These are phyloP conservation scores for Antheraea yamamai DNA, from an alignment of 2,888 invertebrate species.

Conservation along the genomic window DNA sequence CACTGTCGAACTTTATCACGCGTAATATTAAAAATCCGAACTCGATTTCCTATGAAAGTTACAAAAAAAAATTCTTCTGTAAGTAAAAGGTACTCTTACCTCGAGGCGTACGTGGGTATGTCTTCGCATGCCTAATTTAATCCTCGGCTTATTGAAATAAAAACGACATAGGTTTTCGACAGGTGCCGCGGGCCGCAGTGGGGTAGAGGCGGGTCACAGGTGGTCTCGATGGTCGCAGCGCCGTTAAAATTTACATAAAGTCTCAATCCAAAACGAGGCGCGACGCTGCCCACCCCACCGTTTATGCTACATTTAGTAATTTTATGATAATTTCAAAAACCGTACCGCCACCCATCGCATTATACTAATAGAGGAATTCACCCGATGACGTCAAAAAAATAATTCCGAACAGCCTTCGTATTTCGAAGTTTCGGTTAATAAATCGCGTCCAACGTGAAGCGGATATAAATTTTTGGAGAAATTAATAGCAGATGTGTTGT, in stretches of 20 bases:
- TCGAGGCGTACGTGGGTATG: slow-evolving; percentile 51
- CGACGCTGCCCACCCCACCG: slow-evolving; percentile 76
- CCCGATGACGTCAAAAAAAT: slow-evolving; percentile 60
- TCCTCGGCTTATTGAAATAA: slow-evolving; percentile 81
- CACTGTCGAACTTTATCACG: not conserved
- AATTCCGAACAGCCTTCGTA: slow-evolving; percentile 53
- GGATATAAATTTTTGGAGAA: slow-evolving; percentile 71
- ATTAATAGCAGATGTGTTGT: slow-evolving; percentile 81
- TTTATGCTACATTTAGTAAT: slow-evolving; percentile 83
- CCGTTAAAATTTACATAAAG: slow-evolving; percentile 83
- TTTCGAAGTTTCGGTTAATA: slow-evolving; percentile 73
- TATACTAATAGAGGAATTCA: slow-evolving; percentile 80
- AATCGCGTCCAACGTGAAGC: slow-evolving; percentile 70
- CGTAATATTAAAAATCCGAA: not conserved
- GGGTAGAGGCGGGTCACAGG: slow-evolving; percentile 72
- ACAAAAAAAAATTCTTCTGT: slow-evolving; percentile 1
- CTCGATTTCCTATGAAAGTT: slow-evolving; percentile 29
- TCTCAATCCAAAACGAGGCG: slow-evolving; percentile 79
- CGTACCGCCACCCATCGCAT: slow-evolving; percentile 81
- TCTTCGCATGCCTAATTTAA: slow-evolving; percentile 79
- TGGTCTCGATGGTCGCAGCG: slow-evolving; percentile 81
- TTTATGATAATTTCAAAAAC: slow-evolving; percentile 82
- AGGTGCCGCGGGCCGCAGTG: slow-evolving; percentile 68
- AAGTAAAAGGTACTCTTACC: slow-evolving; percentile 51
- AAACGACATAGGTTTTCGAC: slow-evolving; percentile 82